These are phyloP conservation scores for Myopa testacea DNA, from an alignment of 2,888 invertebrate genomes.

Conservation along the genomic window DNA sequence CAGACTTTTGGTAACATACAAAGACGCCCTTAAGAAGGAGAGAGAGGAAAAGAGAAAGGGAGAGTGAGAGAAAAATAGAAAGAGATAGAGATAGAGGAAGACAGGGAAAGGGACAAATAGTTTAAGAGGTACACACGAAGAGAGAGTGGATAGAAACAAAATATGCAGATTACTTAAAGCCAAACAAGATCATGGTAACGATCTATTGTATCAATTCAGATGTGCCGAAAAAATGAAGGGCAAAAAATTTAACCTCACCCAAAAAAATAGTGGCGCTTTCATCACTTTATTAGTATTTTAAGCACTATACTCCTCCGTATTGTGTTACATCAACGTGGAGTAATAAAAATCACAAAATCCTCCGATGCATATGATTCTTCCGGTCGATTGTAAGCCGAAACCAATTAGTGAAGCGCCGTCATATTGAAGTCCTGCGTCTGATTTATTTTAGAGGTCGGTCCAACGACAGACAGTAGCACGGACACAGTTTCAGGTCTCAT, in stretches of 20 bases:
- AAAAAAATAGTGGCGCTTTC: neutral
- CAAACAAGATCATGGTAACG: neutral
- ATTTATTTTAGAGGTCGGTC: neutral
- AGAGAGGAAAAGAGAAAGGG: neutral
- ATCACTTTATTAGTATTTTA: neutral
- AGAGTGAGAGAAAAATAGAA: neutral
- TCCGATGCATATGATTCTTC: slow-evolving; percentile 53
- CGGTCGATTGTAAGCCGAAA: slow-evolving; percentile 49
- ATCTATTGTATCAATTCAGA: neutral
- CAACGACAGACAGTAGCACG: neutral
- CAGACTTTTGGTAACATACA: neutral
- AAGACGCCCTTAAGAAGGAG: neutral
- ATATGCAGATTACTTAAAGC: neutral
- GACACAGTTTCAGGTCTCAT: neutral
- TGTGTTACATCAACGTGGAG: neutral
- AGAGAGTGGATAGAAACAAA: neutral
- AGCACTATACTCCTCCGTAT: neutral
- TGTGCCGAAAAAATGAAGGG: neutral
- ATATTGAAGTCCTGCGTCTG: neutral
- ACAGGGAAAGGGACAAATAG: no score
- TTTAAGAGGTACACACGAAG: neutral
- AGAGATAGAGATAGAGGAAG: no score
- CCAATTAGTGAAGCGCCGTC: slow-evolving; percentile 48
- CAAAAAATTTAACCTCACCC: slow-evolving; percentile 1
- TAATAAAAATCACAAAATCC: slow-evolving; percentile 25